Base-by-base conservation (phyloP, 2,888 invertebrate genomes). In the Andrena haemorrhoa region DNA sequence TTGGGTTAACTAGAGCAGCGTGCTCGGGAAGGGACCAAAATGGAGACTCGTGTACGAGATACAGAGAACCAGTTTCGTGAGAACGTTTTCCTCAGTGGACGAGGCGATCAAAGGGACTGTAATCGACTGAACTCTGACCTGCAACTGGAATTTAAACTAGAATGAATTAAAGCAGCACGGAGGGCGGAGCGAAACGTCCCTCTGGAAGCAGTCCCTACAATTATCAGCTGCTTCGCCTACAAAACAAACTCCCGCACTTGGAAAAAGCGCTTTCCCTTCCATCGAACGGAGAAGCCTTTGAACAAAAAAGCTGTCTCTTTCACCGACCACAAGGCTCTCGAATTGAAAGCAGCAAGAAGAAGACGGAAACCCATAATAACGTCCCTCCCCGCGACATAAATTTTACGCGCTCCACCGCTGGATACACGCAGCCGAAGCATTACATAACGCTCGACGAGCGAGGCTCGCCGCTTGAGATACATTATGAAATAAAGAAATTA, bases 101-200 rank as follows among this genome's bases (percentile, higher is more conserved):
- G 78, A 69, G 63, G 51, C n/a, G 86, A 90, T 88, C 88, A 89
- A 86, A 89, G 83, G 75, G 83, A 78, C 79, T 83, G 83, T 82
- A 76, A 81, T 88, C 89, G 83, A 81, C 83, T 82, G 83, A 86
- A 84, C 89, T 82, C 76, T 81, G 87, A 86, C 86, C 84, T 70
- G 82, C 58, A 58, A 78, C 79, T 81, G 73, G 72, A 78, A 84
- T 83, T 81, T 81, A 78, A 86, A 85, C 75, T 83, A 60, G 75
- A 83, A 70, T 70, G 51, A 84, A 87, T 87, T 87, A 76, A 74
- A 82, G 26, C 63, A 73, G 47, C 77, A 47, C 68, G 75, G 63
- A 16, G 47, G 68, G 66, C 60, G 41, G 26, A 26, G 31, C 41
- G 61, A 79, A 35, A 49, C 63, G 56, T 61, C 61, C 58, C 75